Evolutionary conservation across 92 coral and sea anemone genomes (phyloP), one percentile per base, ranked within the genome.

Genomic region (Ricordea florida): DNA sequence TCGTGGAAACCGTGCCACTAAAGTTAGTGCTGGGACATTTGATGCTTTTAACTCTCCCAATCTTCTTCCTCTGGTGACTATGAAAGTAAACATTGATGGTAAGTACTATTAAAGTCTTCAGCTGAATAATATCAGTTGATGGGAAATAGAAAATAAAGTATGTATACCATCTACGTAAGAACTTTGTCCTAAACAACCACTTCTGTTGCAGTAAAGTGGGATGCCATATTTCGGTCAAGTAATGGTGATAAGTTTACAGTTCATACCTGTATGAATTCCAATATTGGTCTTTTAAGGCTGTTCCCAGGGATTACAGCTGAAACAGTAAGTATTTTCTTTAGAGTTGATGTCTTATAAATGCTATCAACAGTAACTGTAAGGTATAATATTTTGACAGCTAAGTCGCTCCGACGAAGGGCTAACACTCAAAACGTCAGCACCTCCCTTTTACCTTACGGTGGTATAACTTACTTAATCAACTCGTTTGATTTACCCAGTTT

Each of bases 31-130:
- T 80, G 98, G 96, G 13, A 90, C 93, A 44, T 94, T 92, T 65
- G 87, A 80, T 77, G 98, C 97, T 7, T 94, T 94, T 74, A 93
- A 92, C 62, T 94, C 98, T 44, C 98, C 98, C 27, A 94, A 94
- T 62, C 97, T 94, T 42, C 93, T 86, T 9, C 98, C 98, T 0
- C 70, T 94, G 38, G 96, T 91, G 14, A 88, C 89, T 28, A 76
- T 93, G 96, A 89, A 85, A 70, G 97, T 94, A n/a, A 94, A 93
- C 66, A 92, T 91, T 86, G 97, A 94, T 59, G 98, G 98, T 94
- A 32, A 66, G 37, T n/a, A 61, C 5, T 17, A 10, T n/a, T 10
- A 36, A 5, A 36, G 2, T n/a, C 0, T 20, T 16, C 16, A n/a
- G n/a, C n/a, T n/a, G n/a, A n/a, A n/a, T n/a, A n/a, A n/a, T n/a